Percentiles rank a stretch among this genome's conserved stretches.
Evolutionary conservation across 2,888 invertebrate species (phyloP).

Genomic region (Proisotoma minuta): DNA sequence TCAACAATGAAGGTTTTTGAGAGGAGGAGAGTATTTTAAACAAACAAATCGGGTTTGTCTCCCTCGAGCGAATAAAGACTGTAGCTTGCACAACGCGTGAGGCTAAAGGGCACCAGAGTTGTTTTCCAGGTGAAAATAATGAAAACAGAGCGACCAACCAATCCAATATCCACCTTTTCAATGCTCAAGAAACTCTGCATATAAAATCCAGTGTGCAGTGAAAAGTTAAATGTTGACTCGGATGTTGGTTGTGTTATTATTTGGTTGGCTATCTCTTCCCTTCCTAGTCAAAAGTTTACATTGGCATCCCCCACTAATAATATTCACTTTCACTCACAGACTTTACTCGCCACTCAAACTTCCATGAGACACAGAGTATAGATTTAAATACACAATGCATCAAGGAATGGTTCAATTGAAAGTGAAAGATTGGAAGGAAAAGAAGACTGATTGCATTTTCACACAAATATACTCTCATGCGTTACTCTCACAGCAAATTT

Average conservation of each 20-base stretch:
- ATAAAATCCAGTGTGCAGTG: not conserved
- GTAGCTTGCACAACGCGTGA: too few species aligned
- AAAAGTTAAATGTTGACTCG: constrained; percentile 1
- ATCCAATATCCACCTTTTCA: not conserved
- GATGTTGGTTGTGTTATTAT: not conserved
- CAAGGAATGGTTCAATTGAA: not conserved
- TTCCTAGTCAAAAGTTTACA: too few species aligned
- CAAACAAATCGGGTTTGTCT: too few species aligned
- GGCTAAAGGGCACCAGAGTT: too few species aligned
- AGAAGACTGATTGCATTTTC: constrained; percentile 9
- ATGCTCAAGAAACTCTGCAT: not conserved
- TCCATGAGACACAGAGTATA: too few species aligned
- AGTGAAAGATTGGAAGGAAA: not conserved
- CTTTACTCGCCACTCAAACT: not conserved
- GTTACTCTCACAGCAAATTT: constrained; percentile 7
- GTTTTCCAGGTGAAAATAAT: constrained; percentile 5
- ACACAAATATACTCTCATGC: constrained; percentile 19
- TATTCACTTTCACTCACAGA: too few species aligned
- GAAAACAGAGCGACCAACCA: not conserved
- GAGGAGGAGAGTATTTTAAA: too few species aligned
- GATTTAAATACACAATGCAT: too few species aligned
- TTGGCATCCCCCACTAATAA: too few species aligned
- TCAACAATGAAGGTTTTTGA: too few species aligned
- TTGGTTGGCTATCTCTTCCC: not conserved
- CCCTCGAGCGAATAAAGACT: too few species aligned